Conservation (phyloP, 2,888 invertebrate species). For the Spialia ferax region DNA sequence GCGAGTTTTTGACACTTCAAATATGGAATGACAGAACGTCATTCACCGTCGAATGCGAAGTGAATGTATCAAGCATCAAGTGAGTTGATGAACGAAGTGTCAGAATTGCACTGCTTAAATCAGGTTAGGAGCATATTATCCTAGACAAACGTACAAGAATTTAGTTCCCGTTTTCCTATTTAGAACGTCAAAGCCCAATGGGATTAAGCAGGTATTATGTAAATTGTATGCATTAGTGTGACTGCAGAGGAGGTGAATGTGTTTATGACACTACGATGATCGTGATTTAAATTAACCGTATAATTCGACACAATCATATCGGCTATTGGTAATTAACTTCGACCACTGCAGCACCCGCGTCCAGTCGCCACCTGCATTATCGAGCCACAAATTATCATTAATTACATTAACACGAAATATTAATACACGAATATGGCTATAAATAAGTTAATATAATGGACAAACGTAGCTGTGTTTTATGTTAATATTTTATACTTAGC, state of each 20-base stretch:
- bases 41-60: no score
- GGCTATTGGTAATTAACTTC: conserved; percentile 56
- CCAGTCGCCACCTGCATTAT: conserved; percentile 43
- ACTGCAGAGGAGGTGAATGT: conserved; percentile 24
- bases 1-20: no score
- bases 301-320: conserved; percentile 62
- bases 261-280: conserved; percentile 41
- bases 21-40: no score
- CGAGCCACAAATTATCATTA: conserved; percentile 51
- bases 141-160: no score
- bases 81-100: no score
- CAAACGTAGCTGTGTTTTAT: conserved; percentile 1
- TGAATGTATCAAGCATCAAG: no score
- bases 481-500: conserved; percentile 10
- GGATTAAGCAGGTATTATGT: no score
- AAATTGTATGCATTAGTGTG: not conserved
- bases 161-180: no score
- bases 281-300: conserved; percentile 45
- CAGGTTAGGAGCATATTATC: no score
- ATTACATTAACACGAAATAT: conserved; percentile 46
- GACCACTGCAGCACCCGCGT: conserved; percentile 48
- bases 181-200: no score
- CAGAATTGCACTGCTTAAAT: no score
- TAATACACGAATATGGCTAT: conserved; percentile 31
- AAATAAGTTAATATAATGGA: conserved; percentile 24